A percentile compares a stretch with the other conserved stretches of the same genome.
These are phyloP conservation scores for Ciconia stormi DNA, from an alignment of 2,113 vertebrate species.

Conservation along the genomic window DNA sequence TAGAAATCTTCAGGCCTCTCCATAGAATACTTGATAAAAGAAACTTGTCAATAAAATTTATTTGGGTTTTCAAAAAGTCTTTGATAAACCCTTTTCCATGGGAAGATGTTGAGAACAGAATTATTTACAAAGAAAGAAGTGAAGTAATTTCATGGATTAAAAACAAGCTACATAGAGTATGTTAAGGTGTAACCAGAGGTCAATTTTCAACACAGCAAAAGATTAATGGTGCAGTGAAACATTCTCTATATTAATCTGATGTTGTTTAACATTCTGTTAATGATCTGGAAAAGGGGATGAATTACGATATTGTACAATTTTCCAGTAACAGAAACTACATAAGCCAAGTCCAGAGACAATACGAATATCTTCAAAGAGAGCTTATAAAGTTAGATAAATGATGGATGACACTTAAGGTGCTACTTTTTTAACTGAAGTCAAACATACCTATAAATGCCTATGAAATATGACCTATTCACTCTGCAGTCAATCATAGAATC, in stretches of 20 bases:
- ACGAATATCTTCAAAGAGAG: not conserved
- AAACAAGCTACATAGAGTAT: not conserved
- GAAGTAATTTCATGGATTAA: not conserved
- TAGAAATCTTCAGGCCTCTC: not conserved
- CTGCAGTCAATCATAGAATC: not conserved
- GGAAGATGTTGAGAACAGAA: not conserved
- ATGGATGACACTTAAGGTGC: not conserved
- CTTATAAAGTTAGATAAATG: not conserved
- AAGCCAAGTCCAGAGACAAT: not conserved
- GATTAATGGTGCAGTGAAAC: not conserved
- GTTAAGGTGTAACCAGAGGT: not conserved
- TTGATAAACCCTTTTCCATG: not conserved
- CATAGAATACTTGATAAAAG: not conserved
- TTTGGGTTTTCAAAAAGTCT: not conserved
- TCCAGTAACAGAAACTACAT: not conserved
- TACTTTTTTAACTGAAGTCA: not conserved
- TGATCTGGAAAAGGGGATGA: not conserved
- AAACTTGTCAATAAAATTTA: not conserved
- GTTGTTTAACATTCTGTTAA: constrained; percentile 21
- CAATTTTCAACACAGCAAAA: not conserved
- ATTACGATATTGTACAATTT: not conserved
- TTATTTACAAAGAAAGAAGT: not conserved
- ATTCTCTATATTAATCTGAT: not conserved
- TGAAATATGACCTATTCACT: not conserved
- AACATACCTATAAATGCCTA: not conserved